phyloP scores from a whole-genome alignment of 1,140 invertebrate genomes.

The Sinonovacula constricta region DNA sequence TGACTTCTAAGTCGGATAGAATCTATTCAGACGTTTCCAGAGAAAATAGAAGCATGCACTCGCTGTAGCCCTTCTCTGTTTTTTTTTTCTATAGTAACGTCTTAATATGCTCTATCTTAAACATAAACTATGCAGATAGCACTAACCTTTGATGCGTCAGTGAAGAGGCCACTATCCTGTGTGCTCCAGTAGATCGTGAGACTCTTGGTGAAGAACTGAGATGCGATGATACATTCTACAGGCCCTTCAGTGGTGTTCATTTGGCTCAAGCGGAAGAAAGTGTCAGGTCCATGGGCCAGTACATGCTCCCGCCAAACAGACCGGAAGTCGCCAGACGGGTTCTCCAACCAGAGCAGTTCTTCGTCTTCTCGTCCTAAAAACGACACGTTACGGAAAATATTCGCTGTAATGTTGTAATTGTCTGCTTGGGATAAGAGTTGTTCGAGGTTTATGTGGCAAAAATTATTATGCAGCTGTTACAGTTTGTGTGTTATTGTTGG shows the following conservation, averaged over 20 bases:
- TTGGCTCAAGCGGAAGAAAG: conserved; percentile 71
- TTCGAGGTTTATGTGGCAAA: too few species aligned
- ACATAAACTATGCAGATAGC: background rate
- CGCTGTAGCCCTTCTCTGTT: too few species aligned
- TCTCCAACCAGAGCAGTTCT: conserved; percentile 75
- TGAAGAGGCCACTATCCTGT: conserved; percentile 68
- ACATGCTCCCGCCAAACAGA: conserved; percentile 72
- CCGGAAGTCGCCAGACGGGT: conserved; percentile 65
- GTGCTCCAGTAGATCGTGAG: conserved; percentile 75
- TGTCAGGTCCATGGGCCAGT: conserved; percentile 73
- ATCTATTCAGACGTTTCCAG: too few species aligned
- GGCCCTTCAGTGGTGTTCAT: conserved; percentile 64
- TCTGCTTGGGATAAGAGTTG: too few species aligned
- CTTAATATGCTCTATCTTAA: too few species aligned
- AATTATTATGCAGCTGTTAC: too few species aligned
- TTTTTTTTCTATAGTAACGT: too few species aligned
- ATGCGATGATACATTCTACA: conserved; percentile 72
- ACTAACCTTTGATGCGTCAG: conserved; percentile 66
- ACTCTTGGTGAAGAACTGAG: conserved; percentile 74
- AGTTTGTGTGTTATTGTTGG: too few species aligned
- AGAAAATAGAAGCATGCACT: too few species aligned
- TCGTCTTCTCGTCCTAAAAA: conserved; percentile 66
- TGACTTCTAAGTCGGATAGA: too few species aligned
- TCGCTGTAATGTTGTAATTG: too few species aligned
- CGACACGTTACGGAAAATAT: too few species aligned